Evolutionary conservation across 2,113 vertebrate species (phyloP).

Genomic region (Nannospalax galili): DNA sequence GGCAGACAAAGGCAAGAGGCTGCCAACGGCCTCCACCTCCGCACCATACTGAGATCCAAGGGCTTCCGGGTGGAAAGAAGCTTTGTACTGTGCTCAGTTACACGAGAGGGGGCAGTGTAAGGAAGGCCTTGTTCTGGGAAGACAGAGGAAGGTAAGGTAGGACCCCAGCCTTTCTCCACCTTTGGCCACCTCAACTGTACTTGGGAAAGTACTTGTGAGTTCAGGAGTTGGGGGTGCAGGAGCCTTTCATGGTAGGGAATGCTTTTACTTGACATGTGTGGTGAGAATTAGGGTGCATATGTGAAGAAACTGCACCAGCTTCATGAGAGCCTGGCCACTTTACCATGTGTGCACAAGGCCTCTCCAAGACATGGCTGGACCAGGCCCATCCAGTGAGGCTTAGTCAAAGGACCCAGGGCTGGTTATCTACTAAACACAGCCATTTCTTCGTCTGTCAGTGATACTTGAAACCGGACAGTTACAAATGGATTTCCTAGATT

Average conservation of each 20-base stretch:
- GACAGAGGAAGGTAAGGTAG: no score
- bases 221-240: neutral
- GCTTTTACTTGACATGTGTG: neutral
- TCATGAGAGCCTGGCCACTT: neutral
- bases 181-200: no score
- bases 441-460: neutral
- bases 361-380: neutral
- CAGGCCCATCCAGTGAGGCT: fast-evolving
- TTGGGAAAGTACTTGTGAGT: neutral
- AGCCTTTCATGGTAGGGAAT: neutral
- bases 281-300: no score
- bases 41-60: neutral
- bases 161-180: neutral
- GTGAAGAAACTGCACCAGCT: neutral
- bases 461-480: neutral
- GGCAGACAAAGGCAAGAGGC: constrained; percentile 49
- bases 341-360: neutral
- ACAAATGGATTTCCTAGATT: fast-evolving
- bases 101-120: neutral
- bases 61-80: neutral
- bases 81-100: neutral
- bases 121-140: neutral
- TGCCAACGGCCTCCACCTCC: constrained; percentile 50
- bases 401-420: neutral
- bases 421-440: neutral